Evolutionary conservation across 2,797 vertebrate species (phyloP).

Genomic region (Spheniscus humboldti): DNA sequence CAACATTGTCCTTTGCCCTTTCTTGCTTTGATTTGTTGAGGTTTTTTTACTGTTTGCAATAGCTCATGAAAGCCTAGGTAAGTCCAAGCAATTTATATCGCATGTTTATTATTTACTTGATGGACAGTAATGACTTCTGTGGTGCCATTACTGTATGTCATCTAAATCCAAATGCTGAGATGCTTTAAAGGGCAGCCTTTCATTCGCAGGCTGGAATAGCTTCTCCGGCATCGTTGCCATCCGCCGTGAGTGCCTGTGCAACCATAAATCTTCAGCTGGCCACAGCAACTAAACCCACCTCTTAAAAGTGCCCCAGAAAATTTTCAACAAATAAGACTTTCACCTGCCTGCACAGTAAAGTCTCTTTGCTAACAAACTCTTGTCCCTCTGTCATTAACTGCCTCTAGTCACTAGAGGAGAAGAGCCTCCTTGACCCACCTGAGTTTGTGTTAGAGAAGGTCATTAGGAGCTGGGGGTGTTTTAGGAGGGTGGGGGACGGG

Average conservation of each 20-base stretch:
- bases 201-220: background rate
- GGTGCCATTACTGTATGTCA: slow-evolving; percentile 10
- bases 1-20: background rate
- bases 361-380: background rate
- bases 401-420: background rate
- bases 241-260: accelerated
- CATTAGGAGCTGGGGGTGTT: background rate
- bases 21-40: background rate
- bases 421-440: background rate
- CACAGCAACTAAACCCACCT: background rate
- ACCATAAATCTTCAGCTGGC: background rate
- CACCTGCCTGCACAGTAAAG: background rate
- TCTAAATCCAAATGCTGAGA: background rate
- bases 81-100: background rate
- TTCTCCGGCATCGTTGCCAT: background rate
- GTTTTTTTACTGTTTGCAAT: background rate
- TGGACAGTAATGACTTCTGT: slow-evolving; percentile 38
- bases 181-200: slow-evolving; percentile 22
- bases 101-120: slow-evolving; percentile 24
- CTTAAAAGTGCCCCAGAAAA: background rate
- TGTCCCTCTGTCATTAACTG: background rate
- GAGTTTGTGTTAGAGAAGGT: background rate
- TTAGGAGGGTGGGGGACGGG: accelerated
- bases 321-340: background rate
- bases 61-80: background rate